Evolutionary conservation across 2,888 invertebrate species (phyloP).

Genomic region (Catocala fraxini): DNA sequence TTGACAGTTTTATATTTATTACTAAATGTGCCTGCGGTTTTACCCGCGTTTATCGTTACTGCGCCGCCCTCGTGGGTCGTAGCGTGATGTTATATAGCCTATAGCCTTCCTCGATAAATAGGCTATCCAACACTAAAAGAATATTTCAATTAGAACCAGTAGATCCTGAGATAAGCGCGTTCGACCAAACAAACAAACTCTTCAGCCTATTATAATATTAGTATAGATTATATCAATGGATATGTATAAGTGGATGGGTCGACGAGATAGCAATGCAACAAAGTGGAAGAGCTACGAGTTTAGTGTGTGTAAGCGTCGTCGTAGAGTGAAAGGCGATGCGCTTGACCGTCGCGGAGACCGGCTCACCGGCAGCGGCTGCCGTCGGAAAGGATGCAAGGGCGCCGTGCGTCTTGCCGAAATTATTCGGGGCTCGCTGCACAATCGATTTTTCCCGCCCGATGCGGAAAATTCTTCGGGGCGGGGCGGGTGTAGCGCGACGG

Average conservation of each 20-base stretch:
- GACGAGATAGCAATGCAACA: slow-evolving; percentile 24
- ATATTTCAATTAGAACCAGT: too few species aligned
- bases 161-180: too few species aligned
- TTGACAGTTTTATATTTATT: slow-evolving; percentile 39
- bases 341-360: slow-evolving; percentile 72
- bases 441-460: slow-evolving; percentile 88
- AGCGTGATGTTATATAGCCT: too few species aligned
- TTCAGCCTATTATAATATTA: too few species aligned
- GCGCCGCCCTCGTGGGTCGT: too few species aligned
- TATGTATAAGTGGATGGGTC: slow-evolving; percentile 27
- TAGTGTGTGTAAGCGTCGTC: slow-evolving; percentile 26
- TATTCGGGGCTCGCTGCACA: slow-evolving; percentile 87
- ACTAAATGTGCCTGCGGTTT: too few species aligned
- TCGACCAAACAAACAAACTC: too few species aligned
- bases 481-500: slow-evolving; percentile 77
- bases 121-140: too few species aligned
- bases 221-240: slow-evolving; percentile 36
- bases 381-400: slow-evolving; percentile 79
- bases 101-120: too few species aligned
- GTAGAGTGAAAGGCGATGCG: slow-evolving; percentile 71
- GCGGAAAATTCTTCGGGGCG: slow-evolving; percentile 87
- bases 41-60: too few species aligned
- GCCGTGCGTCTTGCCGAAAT: slow-evolving; percentile 88
- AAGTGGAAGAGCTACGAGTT: slow-evolving; percentile 30
- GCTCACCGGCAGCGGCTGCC: slow-evolving; percentile 49